phyloP scores from a whole-genome alignment of 2,113 vertebrate species.

The Pachycephala philippinensis region DNA sequence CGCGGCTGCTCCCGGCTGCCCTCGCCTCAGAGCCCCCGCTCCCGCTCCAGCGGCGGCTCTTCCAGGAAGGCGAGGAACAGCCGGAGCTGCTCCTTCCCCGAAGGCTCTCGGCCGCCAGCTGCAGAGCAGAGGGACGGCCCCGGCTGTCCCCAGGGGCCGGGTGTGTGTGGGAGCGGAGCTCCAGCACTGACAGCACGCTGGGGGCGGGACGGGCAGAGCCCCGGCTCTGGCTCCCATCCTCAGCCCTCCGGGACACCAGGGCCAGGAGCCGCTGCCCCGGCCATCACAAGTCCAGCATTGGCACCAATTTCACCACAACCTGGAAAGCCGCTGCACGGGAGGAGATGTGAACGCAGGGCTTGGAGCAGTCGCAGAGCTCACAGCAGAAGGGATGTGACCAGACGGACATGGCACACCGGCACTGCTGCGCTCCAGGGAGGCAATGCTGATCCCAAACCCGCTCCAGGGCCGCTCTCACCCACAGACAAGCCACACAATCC shows the following conservation, averaged over 20 bases:
- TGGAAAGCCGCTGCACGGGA: not conserved
- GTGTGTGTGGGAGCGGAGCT: not conserved
- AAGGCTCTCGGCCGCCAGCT: not conserved
- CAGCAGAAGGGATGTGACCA: not conserved
- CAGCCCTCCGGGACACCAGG: fast-evolving
- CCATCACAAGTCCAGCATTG: fast-evolving
- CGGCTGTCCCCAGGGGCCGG: not conserved
- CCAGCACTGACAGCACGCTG: fast-evolving
- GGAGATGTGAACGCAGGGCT: not conserved
- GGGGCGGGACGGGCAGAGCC: not conserved
- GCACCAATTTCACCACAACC: fast-evolving
- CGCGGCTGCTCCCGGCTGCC: not conserved
- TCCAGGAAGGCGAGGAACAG: not conserved
- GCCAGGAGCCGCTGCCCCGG: fast-evolving
- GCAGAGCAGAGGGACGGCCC: not conserved
- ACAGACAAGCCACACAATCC: not conserved
- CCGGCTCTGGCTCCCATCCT: not conserved
- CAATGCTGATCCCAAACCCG: fast-evolving
- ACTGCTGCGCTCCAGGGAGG: not conserved
- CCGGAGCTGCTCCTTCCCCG: not conserved
- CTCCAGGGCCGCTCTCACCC: fast-evolving
- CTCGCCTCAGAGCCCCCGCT: not conserved
- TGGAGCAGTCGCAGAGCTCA: fast-evolving
- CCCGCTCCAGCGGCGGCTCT: not conserved
- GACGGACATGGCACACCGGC: fast-evolving